A percentile compares a stretch with the other conserved stretches of the same genome.
phyloP scores from a whole-genome alignment of 1,140 invertebrate species.

The Agraylea sexmaculata region DNA sequence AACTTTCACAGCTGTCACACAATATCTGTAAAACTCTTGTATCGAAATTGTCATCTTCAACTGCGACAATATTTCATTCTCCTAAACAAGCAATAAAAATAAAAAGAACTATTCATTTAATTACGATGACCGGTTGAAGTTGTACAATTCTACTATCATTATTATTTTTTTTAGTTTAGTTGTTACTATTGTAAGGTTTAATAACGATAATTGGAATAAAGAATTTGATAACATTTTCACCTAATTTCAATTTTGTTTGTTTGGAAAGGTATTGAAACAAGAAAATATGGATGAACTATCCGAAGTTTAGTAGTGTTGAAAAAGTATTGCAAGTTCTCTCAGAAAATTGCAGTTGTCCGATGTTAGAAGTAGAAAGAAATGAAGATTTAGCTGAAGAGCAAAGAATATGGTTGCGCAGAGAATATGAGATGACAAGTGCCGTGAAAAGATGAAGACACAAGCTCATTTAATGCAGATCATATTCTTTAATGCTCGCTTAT shows the following conservation, averaged over 20 bases:
- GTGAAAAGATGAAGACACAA: conserved; percentile 21
- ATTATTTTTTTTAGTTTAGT: no score
- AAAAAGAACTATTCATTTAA: no score
- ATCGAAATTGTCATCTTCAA: no score
- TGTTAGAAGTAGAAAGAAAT: conserved; percentile 14
- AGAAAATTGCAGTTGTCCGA: conserved; percentile 14
- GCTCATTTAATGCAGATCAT: conserved; percentile 20
- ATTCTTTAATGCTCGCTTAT: conserved; percentile 18
- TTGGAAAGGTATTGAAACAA: conserved; percentile 46
- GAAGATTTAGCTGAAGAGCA: conserved; percentile 10
- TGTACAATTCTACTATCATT: no score
- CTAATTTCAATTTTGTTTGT: conserved; percentile 45
- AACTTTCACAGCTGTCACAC: no score
- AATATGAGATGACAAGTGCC: conserved; percentile 10
- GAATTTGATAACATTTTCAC: conserved; percentile 19
- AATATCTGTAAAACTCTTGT: no score
- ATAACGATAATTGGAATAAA: conserved; percentile 11
- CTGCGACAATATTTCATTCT: no score
- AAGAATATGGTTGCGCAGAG: conserved; percentile 20
- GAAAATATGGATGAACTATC: conserved; percentile 45
- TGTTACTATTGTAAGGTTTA: no score
- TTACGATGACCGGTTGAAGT: no score
- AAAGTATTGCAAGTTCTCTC: conserved; percentile 18
- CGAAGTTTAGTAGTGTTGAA: conserved; percentile 26
- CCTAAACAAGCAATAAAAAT: no score